Evolutionary conservation across 1,140 invertebrate species (phyloP).

Genomic region (Drosophila sturtevanti): DNA sequence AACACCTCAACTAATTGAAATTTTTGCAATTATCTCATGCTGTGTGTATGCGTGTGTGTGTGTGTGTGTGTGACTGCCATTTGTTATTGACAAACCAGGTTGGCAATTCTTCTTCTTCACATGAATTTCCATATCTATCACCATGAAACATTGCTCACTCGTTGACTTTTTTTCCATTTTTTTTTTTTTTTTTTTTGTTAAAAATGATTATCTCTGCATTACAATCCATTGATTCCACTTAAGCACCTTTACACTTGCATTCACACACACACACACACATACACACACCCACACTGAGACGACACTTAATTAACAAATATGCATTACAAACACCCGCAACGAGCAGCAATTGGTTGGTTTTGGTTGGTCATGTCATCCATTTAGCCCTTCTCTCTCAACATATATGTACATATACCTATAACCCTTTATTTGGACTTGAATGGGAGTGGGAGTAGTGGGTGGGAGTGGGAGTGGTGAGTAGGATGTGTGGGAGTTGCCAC

Average conservation of each 20-base stretch:
- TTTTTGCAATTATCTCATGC: slow-evolving; percentile 52
- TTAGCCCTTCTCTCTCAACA: background rate
- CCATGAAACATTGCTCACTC: slow-evolving; percentile 26
- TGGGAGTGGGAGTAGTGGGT: no score
- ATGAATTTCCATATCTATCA: slow-evolving; percentile 1
- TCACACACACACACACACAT: slow-evolving; percentile 22
- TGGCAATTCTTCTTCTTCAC: slow-evolving; percentile 25
- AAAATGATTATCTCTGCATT: slow-evolving; percentile 78
- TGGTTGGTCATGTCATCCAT: slow-evolving; percentile 65
- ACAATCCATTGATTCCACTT: slow-evolving; percentile 81
- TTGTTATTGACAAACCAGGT: slow-evolving; percentile 67
- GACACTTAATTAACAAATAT: slow-evolving; percentile 80
- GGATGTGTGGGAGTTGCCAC: slow-evolving; percentile 12
- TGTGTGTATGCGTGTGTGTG: background rate
- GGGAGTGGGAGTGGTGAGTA: slow-evolving; percentile 4
- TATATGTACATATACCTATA: slow-evolving; percentile 4
- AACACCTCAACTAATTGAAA: slow-evolving; percentile 81
- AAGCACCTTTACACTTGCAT: slow-evolving; percentile 71
- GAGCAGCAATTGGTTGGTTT: slow-evolving; percentile 74
- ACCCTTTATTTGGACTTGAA: slow-evolving; percentile 64
- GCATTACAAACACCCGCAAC: slow-evolving; percentile 78
- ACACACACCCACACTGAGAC: slow-evolving; percentile 27
- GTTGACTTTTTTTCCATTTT: background rate
- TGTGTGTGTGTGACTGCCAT: slow-evolving; percentile 41
- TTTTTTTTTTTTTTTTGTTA: slow-evolving; percentile 32